Base-by-base conservation (phyloP, 2,888 invertebrate species). In the Trissolcus japonicus region DNA sequence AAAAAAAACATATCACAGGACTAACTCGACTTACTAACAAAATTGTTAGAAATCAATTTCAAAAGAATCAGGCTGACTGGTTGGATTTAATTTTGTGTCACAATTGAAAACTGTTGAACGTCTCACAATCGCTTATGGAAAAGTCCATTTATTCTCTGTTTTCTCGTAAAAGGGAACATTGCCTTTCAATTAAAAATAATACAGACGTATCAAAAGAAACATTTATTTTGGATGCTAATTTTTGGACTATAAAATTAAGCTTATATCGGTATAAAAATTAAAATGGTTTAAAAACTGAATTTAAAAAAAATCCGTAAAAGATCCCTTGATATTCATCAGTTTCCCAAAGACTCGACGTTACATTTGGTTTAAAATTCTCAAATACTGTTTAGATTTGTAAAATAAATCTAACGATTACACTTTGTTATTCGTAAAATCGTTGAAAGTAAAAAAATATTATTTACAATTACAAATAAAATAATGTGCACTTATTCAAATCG, bases 1-100 rank as follows among this genome's bases (percentile, higher is more conserved):
- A 3, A 65, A 62, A 67, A 54, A 65, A 69, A 76, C 60, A 69
- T 76, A 76, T 76, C 75, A 76, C 75, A 76, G 75, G 69, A 48
- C 65, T 76, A 76, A 76, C 59, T 60, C 55, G 75, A 76, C 75
- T 76, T 76, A 76, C 50, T 55, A 55, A 69, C 60, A 76, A 25
- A 25, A 25, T 2, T 6, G 25, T 25, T 25, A 76, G 69, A 48
- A 57, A 73, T 65, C 50, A 41, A 61, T 19, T 65, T 48, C 46
- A 50, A 60, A 73, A 61, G 25, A 14, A 43, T 43, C 43, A 43
- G 14, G 43, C 3, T 25, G 25, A 25, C 25, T 25, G 25, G 25
- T 25, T 25, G 25, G 4, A 25, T 25, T 25, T 25, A 25, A 25
- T 25, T 25, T 25, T 25, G 25, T 25, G 25, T 4, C 25, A 25